A percentile compares a stretch with the other conserved stretches of the same genome.
These are phyloP conservation scores for Hippocampus mohnikei DNA, from an alignment of 2,113 vertebrate species.

Conservation along the genomic window DNA sequence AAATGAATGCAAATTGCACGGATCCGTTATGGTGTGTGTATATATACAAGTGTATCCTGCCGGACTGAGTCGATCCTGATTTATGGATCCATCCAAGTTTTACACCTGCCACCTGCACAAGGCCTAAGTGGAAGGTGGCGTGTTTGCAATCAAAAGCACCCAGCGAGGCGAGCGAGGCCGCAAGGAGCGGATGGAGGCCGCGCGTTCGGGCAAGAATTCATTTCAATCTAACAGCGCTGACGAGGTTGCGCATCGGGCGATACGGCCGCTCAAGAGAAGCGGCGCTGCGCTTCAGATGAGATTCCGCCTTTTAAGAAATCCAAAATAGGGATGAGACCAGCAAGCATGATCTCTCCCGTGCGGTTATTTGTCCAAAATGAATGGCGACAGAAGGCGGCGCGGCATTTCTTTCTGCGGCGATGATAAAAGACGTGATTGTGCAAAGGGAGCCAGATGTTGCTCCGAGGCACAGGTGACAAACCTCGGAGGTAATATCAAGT, in stretches of 20 bases:
- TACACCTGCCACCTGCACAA: slow-evolving; percentile 19
- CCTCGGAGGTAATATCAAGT: slow-evolving; percentile 22
- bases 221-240: too few species aligned
- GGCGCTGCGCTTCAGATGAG: background rate
- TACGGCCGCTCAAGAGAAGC: too few species aligned
- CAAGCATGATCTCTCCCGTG: background rate
- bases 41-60: slow-evolving; percentile 17
- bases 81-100: slow-evolving; percentile 39
- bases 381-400: background rate
- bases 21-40: too few species aligned
- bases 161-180: slow-evolving; percentile 19
- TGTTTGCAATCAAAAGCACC: slow-evolving; percentile 19
- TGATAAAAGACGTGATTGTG: slow-evolving; percentile 20
- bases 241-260: background rate
- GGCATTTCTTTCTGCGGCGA: background rate
- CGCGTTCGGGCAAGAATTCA: background rate
- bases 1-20: too few species aligned
- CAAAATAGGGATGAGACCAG: slow-evolving; percentile 23
- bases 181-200: background rate
- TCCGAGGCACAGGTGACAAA: slow-evolving; percentile 24
- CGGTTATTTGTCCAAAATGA: background rate
- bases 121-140: background rate
- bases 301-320: background rate
- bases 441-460: slow-evolving; percentile 16
- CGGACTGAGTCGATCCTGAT: slow-evolving; percentile 49